phyloP scores from a whole-genome alignment of 92 coral and sea anemone genomes.

The Epizoanthus rinbou region DNA sequence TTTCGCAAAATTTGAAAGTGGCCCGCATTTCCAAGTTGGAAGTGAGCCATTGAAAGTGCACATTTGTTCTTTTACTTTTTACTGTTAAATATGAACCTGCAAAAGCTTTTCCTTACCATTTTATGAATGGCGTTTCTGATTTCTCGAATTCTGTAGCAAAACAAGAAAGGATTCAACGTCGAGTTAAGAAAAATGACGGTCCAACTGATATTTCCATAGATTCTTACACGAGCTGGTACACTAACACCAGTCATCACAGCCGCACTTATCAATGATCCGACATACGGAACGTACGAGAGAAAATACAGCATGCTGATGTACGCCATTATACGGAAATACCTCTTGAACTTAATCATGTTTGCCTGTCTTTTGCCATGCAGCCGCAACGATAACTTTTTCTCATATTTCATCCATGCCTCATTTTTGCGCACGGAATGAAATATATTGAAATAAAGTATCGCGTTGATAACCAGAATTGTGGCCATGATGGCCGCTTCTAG shows the following conservation, averaged over 20 bases:
- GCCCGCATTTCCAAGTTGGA: too few species aligned
- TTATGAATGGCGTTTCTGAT: constrained; percentile 13
- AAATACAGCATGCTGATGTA: constrained; percentile 19
- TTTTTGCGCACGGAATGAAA: constrained; percentile 18
- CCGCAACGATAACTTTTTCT: constrained; percentile 21
- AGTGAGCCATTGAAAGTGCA: too few species aligned
- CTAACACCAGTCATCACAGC: neutral
- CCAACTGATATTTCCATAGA: constrained; percentile 16
- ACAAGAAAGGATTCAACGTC: constrained; percentile 21
- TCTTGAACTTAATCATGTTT: neutral
- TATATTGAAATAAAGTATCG: neutral
- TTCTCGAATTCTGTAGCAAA: constrained; percentile 30
- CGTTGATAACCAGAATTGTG: neutral
- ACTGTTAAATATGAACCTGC: neutral
- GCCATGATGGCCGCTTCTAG: constrained; percentile 3
- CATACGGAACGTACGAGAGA: constrained; percentile 12
- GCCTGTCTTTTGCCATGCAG: constrained; percentile 20
- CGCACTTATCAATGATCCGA: constrained; percentile 9
- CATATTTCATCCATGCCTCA: constrained; percentile 17
- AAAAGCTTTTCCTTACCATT: neutral
- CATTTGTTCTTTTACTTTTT: too few species aligned
- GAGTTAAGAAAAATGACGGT: constrained; percentile 18
- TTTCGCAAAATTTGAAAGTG: too few species aligned
- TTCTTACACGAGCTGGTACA: constrained; percentile 6
- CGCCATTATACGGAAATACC: constrained; percentile 10